Percentiles rank a stretch among this genome's conserved stretches.
These are phyloP conservation scores for Seriola rivoliana DNA, from an alignment of 2,113 vertebrate genomes.

Conservation along the genomic window DNA sequence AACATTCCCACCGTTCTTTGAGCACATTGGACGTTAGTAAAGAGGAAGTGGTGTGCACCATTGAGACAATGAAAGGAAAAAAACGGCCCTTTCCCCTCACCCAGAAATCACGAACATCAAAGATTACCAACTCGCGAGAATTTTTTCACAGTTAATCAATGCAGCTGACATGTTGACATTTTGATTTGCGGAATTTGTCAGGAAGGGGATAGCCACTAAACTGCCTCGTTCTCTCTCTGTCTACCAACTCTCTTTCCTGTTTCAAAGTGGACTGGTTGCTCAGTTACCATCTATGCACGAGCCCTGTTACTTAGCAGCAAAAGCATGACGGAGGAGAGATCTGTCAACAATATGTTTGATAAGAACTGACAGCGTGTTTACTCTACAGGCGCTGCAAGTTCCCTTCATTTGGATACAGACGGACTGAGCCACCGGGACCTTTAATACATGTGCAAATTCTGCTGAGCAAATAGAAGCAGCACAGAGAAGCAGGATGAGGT, in stretches of 20 bases:
- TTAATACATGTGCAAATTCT: constrained; percentile 12
- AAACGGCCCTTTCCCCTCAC: not conserved
- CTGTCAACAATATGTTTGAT: constrained; percentile 15
- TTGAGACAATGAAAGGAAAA: not conserved
- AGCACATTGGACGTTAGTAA: not conserved
- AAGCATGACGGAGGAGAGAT: not conserved
- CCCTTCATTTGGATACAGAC: not conserved
- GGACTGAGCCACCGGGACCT: not conserved
- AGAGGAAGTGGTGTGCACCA: not conserved
- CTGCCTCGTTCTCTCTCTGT: not conserved
- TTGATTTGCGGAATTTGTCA: not conserved
- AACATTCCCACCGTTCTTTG: not conserved
- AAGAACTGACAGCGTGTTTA: constrained; percentile 18
- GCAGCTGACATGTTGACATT: constrained; percentile 11
- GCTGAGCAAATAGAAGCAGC: not conserved
- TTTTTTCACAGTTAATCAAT: not conserved
- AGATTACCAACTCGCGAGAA: not conserved
- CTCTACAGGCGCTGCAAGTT: not conserved
- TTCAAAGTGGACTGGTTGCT: constrained; percentile 4
- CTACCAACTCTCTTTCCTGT: not conserved
- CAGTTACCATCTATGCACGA: not conserved
- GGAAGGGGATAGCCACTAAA: not conserved
- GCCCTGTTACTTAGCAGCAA: not conserved
- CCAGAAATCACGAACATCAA: not conserved
- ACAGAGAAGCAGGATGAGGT: not conserved